A percentile compares a stretch with the other conserved stretches of the same genome.
These are phyloP conservation scores for Myotis findleyi DNA, from an alignment of 2,797 vertebrate species.

Conservation along the genomic window DNA sequence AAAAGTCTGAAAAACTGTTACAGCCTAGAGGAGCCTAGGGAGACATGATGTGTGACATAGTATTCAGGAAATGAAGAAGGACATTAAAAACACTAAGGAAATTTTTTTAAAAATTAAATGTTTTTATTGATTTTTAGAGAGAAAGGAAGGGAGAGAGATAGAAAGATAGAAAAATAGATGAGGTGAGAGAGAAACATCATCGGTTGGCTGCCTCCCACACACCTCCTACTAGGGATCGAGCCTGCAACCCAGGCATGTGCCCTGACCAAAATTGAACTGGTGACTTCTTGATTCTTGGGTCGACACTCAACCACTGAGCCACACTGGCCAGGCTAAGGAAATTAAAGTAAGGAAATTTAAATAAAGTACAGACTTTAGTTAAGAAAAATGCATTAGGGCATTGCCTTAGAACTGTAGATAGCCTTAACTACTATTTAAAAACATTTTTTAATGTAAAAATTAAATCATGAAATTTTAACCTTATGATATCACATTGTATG, in stretches of 20 bases:
- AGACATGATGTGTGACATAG: background rate
- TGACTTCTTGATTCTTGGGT: too few relatives aligned
- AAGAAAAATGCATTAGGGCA: background rate
- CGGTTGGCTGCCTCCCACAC: too few relatives aligned
- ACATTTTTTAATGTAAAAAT: constrained; percentile 42
- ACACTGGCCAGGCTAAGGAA: too few relatives aligned
- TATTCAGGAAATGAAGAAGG: background rate
- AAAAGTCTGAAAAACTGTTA: background rate
- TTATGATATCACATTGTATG: background rate
- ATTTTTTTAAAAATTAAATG: background rate
- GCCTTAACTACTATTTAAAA: constrained; percentile 11
- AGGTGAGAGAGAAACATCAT: too few relatives aligned
- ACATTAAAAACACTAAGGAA: background rate
- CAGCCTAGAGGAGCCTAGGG: background rate
- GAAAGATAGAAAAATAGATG: too few relatives aligned
- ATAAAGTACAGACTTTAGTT: background rate
- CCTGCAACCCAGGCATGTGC: too few relatives aligned
- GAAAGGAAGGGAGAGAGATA: too few relatives aligned
- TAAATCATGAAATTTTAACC: constrained; percentile 3
- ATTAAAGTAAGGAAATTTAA: background rate
- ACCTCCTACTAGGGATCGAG: too few relatives aligned
- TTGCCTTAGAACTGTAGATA: constrained; percentile 23
- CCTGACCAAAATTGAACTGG: too few relatives aligned
- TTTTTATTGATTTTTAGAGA: too few relatives aligned
- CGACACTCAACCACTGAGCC: too few relatives aligned